Evolutionary conservation across 2,797 vertebrate genomes (phyloP), one percentile per base, ranked within the genome.

Genomic region (Halcyon smyrnensis): DNA sequence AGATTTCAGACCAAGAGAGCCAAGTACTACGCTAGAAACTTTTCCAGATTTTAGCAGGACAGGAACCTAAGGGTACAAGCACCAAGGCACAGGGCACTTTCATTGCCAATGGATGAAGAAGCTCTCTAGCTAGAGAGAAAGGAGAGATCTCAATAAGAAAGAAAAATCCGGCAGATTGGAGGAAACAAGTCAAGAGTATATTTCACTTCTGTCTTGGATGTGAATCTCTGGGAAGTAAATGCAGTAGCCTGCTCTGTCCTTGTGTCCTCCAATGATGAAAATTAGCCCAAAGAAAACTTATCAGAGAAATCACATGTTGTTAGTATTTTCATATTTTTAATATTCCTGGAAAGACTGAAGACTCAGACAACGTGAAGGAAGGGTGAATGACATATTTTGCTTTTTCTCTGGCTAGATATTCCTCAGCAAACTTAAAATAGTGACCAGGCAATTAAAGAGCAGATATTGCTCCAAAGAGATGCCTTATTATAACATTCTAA

Each of bases 221-320:
- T 76, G 96, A 94, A 92, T 81, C 41, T 67, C 82, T 86, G 91
- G 62, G 59, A 95, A 94, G 89, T 77, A 94, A 90, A 78, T 69
- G 62, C 81, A 76, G 75, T 43, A 74, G 88, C 93, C 20, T 25
- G 18, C 74, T 95, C 84, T 85, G 89, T 93, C 96, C 78, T 43
- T 96, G 82, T 97, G 77, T 95, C 94, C 97, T 84, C 63, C 85
- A 94, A 79, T 90, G 95, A 95, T 80, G 95, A 96, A 96, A 97
- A 97, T 94, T 97, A 95, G 97, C 97, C 97, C 96, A 95, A 73
- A 97, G 97, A 97, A 71, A 97, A 97, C 83, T 95, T 94, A 97
- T 96, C 96, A 97, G 94, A 96, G 78, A 90, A 94, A 95, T 97
- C 95, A 97, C 70, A 93, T 96, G 94, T 95, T 96, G 96, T 96